A percentile compares a stretch with the other conserved stretches of the same genome.
Conservation (phyloP, 2,888 invertebrate species). For the Myopa tessellatipennis region DNA sequence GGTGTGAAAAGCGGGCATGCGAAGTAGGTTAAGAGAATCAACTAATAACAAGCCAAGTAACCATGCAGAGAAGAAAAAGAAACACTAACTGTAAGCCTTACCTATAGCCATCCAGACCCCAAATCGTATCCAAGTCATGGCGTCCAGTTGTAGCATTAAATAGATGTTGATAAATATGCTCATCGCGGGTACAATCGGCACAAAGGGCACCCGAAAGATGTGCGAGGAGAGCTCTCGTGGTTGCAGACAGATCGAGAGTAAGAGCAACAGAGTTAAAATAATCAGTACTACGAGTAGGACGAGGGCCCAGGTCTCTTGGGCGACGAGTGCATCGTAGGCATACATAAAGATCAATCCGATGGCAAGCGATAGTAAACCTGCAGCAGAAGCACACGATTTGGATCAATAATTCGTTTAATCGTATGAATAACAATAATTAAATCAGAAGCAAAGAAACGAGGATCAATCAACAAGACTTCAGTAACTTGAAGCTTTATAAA, state of each 20-base stretch:
- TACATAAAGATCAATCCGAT: constrained; percentile 61
- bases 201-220: constrained; percentile 79
- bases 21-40: neutral
- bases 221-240: constrained; percentile 58
- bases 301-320: constrained; percentile 58
- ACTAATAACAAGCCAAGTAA: neutral
- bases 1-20: neutral
- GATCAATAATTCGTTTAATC: too few species aligned
- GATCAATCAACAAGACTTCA: too few species aligned
- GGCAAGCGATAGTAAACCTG: constrained; percentile 59
- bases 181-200: constrained; percentile 83
- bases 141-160: constrained; percentile 83
- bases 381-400: neutral
- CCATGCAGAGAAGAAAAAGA: neutral
- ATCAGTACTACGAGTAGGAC: constrained; percentile 53
- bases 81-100: constrained; percentile 65
- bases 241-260: constrained; percentile 62
- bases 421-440: too few species aligned
- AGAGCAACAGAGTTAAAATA: constrained; percentile 51
- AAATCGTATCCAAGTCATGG: constrained; percentile 85
- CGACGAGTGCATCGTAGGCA: constrained; percentile 55
- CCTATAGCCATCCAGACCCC: constrained; percentile 85
- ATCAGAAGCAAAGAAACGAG: too few species aligned
- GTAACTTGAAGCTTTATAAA: neutral
- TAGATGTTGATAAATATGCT: constrained; percentile 88